Percentiles rank a stretch among this genome's conserved stretches.
These are phyloP conservation scores for Drosophila formosana DNA, from an alignment of 2,888 invertebrate species.

Conservation along the genomic window DNA sequence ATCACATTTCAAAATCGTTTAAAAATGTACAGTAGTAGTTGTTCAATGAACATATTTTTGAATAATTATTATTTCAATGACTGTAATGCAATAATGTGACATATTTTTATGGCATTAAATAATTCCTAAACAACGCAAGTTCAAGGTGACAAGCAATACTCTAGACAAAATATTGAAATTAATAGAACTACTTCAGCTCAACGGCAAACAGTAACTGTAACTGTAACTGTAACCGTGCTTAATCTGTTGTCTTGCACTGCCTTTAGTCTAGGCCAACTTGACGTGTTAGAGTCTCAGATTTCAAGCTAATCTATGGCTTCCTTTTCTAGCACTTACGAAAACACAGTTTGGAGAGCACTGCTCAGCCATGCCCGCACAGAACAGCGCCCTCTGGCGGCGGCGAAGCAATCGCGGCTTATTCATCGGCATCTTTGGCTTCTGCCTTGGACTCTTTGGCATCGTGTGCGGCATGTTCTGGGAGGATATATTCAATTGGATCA, in stretches of 20 bases:
- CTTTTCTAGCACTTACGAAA: neutral
- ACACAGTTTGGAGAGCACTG: neutral
- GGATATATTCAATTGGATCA: conserved; percentile 82
- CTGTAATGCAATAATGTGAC: neutral
- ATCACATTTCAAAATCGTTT: neutral
- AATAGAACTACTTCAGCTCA: neutral
- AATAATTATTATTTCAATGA: too few species aligned
- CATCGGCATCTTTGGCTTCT: conserved; percentile 76
- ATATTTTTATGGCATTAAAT: too few species aligned
- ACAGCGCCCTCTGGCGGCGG: conserved; percentile 64
- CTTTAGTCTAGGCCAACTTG: conserved; percentile 3
- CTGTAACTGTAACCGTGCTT: neutral
- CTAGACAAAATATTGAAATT: neutral
- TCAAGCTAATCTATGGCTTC: conserved; percentile 34
- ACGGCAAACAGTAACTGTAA: neutral
- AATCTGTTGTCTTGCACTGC: neutral
- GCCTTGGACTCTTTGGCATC: conserved; percentile 79
- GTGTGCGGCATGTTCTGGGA: conserved; percentile 84
- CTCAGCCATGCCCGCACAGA: conserved; percentile 77
- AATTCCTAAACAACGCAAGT: neutral
- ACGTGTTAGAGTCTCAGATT: conserved; percentile 11
- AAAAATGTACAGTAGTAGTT: neutral
- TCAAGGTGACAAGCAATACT: neutral
- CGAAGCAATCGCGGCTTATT: conserved; percentile 73
- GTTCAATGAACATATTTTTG: too few species aligned